Percentiles rank a stretch among this genome's conserved stretches.
These are phyloP conservation scores for Thalpophila matura DNA, from an alignment of 2,888 invertebrate genomes.

Conservation along the genomic window DNA sequence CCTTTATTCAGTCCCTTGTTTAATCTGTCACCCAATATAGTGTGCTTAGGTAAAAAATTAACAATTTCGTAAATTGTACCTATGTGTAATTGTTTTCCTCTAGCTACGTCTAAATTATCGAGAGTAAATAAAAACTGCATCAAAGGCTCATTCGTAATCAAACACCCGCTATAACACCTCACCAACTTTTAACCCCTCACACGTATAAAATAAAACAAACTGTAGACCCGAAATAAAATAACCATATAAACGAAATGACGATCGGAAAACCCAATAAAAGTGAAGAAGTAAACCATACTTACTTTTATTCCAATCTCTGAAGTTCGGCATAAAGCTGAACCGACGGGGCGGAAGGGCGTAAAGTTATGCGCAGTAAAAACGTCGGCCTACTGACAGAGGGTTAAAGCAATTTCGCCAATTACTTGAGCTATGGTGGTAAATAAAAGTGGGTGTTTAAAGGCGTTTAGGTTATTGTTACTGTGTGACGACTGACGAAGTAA, in stretches of 20 bases:
- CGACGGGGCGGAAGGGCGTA: conserved; percentile 38
- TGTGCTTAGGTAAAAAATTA: too few species aligned
- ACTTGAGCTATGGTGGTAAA: conserved; percentile 21
- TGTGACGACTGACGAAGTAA: background rate
- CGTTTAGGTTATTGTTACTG: conserved; percentile 9
- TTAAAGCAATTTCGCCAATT: conserved; percentile 51
- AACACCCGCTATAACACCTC: conserved; percentile 35
- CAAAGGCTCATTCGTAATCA: conserved; percentile 12
- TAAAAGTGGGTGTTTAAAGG: conserved; percentile 35
- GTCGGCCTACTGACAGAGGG: conserved; percentile 28
- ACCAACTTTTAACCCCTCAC: conserved; percentile 32
- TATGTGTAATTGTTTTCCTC: too few species aligned
- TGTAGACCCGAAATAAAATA: conserved; percentile 51
- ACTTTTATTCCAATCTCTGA: conserved; percentile 54
- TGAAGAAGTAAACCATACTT: conserved; percentile 49
- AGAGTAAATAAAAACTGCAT: background rate
- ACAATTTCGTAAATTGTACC: too few species aligned
- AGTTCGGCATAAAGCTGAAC: conserved; percentile 36
- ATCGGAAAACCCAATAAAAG: conserved; percentile 52
- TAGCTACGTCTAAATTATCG: too few species aligned
- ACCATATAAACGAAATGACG: conserved; percentile 53
- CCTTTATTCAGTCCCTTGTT: too few species aligned
- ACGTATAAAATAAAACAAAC: conserved; percentile 51
- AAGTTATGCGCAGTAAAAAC: conserved; percentile 49
- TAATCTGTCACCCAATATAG: too few species aligned